Conservation (phyloP, 1,140 invertebrate genomes). For the Drosophila erecta region DNA sequence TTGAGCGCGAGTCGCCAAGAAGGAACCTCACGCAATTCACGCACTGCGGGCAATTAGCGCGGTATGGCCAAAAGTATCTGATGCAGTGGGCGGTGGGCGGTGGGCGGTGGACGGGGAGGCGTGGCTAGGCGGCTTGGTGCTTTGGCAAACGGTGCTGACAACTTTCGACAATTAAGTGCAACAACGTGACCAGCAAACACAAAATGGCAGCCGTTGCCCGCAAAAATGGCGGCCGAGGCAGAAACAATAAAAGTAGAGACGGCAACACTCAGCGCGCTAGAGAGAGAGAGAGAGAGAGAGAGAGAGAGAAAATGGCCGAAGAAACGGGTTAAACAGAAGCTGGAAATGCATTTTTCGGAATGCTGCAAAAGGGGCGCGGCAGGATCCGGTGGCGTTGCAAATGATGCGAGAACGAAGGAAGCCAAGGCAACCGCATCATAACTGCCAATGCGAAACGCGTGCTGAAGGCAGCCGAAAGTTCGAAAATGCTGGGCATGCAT, state of each 20-base stretch:
- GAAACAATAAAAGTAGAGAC: conserved; percentile 10
- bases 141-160: conserved; percentile 49
- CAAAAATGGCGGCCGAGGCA: conserved; percentile 24
- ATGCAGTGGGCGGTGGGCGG: not conserved
- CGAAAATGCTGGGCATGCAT: conserved; percentile 22
- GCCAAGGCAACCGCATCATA: conserved; percentile 44
- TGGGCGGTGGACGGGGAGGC: not conserved
- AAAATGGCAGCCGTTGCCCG: conserved; percentile 32
- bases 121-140: not conserved
- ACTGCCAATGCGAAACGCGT: conserved; percentile 39
- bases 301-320: not conserved
- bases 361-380: not conserved
- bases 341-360: conserved; percentile 30
- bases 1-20: conserved; percentile 4
- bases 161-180: conserved; percentile 65
- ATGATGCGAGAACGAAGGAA: conserved; percentile 18
- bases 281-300: not conserved
- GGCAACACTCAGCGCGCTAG: not conserved
- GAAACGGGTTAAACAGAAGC: conserved; percentile 20
- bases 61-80: conserved; percentile 21
- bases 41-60: conserved; percentile 54
- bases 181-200: conserved; percentile 62
- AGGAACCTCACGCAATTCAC: conserved; percentile 47
- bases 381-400: conserved; percentile 3
- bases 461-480: conserved; percentile 15